Evolutionary conservation across 2,113 vertebrate species (phyloP), one percentile per base, ranked within the genome.

Genomic region (Emydocephalus ijimae): DNA sequence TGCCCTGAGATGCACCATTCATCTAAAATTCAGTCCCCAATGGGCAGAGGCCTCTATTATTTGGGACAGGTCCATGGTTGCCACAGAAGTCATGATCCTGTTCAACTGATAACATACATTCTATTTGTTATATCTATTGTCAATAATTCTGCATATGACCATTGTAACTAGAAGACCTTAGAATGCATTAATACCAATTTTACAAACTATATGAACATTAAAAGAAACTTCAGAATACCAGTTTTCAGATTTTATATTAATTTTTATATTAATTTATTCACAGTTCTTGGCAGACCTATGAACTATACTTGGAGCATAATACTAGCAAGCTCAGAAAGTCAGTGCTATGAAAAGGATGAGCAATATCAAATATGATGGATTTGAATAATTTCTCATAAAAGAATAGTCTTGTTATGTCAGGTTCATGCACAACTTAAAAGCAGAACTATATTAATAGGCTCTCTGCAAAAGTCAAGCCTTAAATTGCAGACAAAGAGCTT

Each of bases 401-500:
- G 52, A 52, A 91, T 90, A 92, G 64, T 91, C 87, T 95, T 91
- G 94, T 92, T 94, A 0, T 7, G 1, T 88, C 57, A 88, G 74
- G 34, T 93, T 95, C 93, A 93, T 55, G 85, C 91, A 92, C 92
- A 94, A 91, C 94, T 94, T 87, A 81, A 94, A 93, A 87, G 3
- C 91, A 94, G 93, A 92, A 45, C 61, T 85, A 56, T 55, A 90
- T 90, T 90, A 92, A 92, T 89, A 91, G 94, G 57, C 93, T 94
- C 85, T 1, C 10, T 88, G 90, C 90, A 95, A 96, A 97, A 96
- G 91, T 69, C 93, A 95, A 85, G 48, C 90, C 89, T 95, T 95
- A 95, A 95, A 95, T 61, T 95, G 91, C 94, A 96, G 94, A 96
- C 96, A 96, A 96, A 97, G 97, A 96, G 91, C 94, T 96, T 93